Evolutionary conservation across 2,797 vertebrate species (phyloP).

Genomic region (Lateolabrax maculatus): DNA sequence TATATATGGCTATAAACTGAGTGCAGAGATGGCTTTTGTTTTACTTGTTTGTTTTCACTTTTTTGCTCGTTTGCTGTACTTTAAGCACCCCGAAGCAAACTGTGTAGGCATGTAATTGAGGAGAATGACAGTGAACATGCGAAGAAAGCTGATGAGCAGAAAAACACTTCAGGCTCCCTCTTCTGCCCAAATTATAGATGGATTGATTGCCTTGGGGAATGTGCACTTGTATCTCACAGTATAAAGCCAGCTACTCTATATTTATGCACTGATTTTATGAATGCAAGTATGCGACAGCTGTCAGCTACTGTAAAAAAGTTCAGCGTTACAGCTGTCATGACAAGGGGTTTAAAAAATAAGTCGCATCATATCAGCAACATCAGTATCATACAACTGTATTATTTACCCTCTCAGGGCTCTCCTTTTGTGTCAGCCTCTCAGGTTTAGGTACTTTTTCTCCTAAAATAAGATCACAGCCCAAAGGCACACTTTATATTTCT

Average conservation of each 20-base stretch:
- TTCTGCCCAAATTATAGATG: background rate
- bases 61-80: background rate
- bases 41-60: background rate
- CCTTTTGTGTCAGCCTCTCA: background rate
- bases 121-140: slow-evolving; percentile 1
- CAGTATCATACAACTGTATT: background rate
- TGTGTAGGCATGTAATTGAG: slow-evolving; percentile 1
- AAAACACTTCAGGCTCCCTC: slow-evolving; percentile 12
- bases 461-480: slow-evolving; percentile 2
- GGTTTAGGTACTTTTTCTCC: background rate
- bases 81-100: background rate
- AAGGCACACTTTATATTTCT: background rate
- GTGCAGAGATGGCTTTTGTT: background rate
- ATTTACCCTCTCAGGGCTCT: background rate
- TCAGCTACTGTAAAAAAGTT: background rate
- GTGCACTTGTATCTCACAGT: background rate
- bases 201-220: background rate
- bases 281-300: slow-evolving; percentile 13
- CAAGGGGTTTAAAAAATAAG: background rate
- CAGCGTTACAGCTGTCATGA: slow-evolving; percentile 5
- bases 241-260: background rate
- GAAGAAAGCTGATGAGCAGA: slow-evolving; percentile 9
- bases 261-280: slow-evolving; percentile 1
- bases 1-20: background rate
- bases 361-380: background rate